Conservation (phyloP, 2,797 vertebrate genomes). For the Hydrocynus forskahlii region DNA sequence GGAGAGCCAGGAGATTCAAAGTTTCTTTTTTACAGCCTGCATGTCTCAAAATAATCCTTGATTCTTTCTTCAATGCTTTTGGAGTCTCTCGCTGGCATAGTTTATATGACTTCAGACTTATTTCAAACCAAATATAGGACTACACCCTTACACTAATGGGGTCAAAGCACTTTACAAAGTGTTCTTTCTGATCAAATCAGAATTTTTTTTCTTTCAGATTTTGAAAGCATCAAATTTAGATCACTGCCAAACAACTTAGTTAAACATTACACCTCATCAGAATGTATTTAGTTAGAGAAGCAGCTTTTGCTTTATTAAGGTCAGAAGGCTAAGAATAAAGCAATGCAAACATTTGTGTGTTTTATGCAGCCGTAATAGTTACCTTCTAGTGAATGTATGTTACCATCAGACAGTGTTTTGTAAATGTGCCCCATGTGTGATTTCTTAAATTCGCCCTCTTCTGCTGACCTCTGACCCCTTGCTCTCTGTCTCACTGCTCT, state of each 20-base stretch:
- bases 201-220: constrained; percentile 36
- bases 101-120: constrained; percentile 60
- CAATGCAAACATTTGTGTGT: constrained; percentile 53
- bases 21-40: constrained; percentile 71
- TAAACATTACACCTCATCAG: constrained; percentile 40
- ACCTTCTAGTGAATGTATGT: constrained; percentile 57
- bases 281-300: constrained; percentile 47
- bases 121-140: constrained; percentile 58
- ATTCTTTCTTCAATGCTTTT: constrained; percentile 57
- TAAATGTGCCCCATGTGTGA: constrained; percentile 71
- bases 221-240: constrained; percentile 25
- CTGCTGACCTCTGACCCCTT: constrained; percentile 74
- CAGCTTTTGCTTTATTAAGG: constrained; percentile 42
- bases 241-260: constrained; percentile 45
- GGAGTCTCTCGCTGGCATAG: constrained; percentile 67
- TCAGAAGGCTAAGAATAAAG: constrained; percentile 50
- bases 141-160: constrained; percentile 21
- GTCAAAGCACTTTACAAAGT: constrained; percentile 36
- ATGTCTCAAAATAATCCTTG: constrained; percentile 47
- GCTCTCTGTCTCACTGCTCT: constrained; percentile 75
- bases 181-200: constrained; percentile 44
- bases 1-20: constrained; percentile 64
- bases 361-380: constrained; percentile 67
- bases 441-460: constrained; percentile 66
- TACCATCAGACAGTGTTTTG: constrained; percentile 73